Percentiles rank a stretch among this genome's conserved stretches.
Evolutionary conservation across 2,797 vertebrate species (phyloP).

Genomic region (Schizopygopsis malacanthus): DNA sequence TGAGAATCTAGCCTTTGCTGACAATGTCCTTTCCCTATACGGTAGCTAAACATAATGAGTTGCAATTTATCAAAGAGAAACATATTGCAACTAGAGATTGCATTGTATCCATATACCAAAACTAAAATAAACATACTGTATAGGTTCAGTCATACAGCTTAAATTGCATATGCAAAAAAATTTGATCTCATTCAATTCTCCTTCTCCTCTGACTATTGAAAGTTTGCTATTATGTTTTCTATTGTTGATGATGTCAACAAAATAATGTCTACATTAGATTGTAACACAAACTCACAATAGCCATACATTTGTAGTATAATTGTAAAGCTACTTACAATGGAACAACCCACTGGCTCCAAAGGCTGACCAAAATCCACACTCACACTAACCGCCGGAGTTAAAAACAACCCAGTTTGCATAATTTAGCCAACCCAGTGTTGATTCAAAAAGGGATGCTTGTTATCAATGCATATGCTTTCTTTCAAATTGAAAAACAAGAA

Average conservation of each 20-base stretch:
- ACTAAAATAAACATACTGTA: neutral
- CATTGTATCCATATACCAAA: neutral
- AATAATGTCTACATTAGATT: neutral
- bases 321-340: neutral
- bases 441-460: neutral
- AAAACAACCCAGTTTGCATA: neutral
- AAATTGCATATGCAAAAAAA: neutral
- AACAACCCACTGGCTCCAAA: neutral
- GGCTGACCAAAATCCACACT: too few species aligned
- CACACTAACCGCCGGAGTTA: neutral
- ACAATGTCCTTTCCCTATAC: neutral
- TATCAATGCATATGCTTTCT: neutral
- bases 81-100: neutral
- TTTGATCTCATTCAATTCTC: neutral
- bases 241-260: neutral
- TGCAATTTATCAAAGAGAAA: neutral
- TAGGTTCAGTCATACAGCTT: neutral
- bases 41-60: neutral
- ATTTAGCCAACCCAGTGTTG: neutral
- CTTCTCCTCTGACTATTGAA: neutral
- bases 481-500: neutral
- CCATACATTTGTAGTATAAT: neutral
- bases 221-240: neutral
- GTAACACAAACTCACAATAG: neutral
- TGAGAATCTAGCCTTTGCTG: neutral